Conservation (phyloP, 92 coral and sea anemone genomes). For the Epizoanthus fatuus region DNA sequence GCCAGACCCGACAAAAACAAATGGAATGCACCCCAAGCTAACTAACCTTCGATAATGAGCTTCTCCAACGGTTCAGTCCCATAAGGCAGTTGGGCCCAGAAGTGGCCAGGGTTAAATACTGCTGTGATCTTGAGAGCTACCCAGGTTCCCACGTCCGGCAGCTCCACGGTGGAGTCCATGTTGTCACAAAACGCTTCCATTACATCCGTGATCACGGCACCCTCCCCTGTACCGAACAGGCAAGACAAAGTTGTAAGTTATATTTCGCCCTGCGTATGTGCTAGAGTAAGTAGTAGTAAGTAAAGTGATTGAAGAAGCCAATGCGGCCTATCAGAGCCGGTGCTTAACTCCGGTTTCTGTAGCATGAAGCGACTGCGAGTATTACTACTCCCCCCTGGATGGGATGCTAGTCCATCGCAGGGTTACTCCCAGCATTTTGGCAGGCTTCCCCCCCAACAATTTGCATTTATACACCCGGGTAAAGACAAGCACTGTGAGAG, state of each 20-base stretch:
- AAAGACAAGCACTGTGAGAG: too few relatives aligned
- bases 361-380: too few relatives aligned
- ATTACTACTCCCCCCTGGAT: too few relatives aligned
- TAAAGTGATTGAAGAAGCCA: too few relatives aligned
- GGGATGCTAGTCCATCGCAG: too few relatives aligned
- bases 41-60: conserved; percentile 85
- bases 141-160: conserved; percentile 94
- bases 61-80: conserved; percentile 92
- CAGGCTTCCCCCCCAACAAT: too few relatives aligned
- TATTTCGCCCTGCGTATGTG: too few relatives aligned
- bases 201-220: conserved; percentile 27
- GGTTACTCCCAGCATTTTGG: too few relatives aligned
- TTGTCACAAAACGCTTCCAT: conserved; percentile 91
- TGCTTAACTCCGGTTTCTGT: too few relatives aligned
- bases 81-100: conserved; percentile 98
- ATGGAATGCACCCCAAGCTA: not conserved
- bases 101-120: conserved; percentile 94
- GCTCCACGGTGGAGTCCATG: conserved; percentile 71
- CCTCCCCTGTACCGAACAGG: not conserved
- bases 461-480: too few relatives aligned
- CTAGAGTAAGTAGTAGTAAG: too few relatives aligned
- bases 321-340: too few relatives aligned
- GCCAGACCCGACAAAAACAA: not conserved
- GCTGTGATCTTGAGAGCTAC: conserved; percentile 96
- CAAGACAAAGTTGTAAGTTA: not conserved